Base-by-base conservation (phyloP, 2,888 invertebrate species). In the Calliopum simillimum region DNA sequence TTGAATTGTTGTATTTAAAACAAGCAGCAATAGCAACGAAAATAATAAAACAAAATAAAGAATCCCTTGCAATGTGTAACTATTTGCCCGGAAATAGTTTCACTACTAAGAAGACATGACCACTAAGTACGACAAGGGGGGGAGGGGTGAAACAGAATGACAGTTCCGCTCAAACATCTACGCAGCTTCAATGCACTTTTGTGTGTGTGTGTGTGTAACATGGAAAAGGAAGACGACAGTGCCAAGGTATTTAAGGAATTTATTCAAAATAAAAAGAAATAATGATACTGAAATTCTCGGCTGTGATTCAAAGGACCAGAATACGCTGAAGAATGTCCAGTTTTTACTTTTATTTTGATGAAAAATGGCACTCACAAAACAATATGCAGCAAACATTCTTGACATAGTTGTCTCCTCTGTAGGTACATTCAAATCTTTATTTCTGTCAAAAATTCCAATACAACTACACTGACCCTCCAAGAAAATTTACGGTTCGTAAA, bases 11-110 rank as follows among this genome's bases (percentile, higher is more conserved):
- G 53, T 53, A 53, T 63, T 63, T 14, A 19, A 23, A 65, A 43
- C 53, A 23, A 59, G 59, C 41, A 53, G 53, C 23, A 8, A 21
- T 41, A 41, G 21, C 33, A 25, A 41, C 43, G n/a, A n/a, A n/a
- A n/a, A n/a, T n/a, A n/a, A n/a, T n/a, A n/a, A n/a, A n/a, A n/a
- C n/a, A n/a, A n/a, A n/a, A n/a, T n/a, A 41, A 16, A 33, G 8
- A 33, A 33, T 33, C 33, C 33, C 8, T 33, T 33, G 33, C 33
- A 33, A 33, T 23, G 23, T 47, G 12, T 56, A 25, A 25, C 56
- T 44, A 56, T 58, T 33, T 58, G 47, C 66, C 25, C 8, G 16
- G 66, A 46, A 55, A 56, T 67, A 67, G 66, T 67, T 67, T 56
- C 46, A 46, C 58, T 46, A 47, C 46, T 25, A 33, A 21, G 53